Conservation (phyloP, 2,113 vertebrate species). For the Pangasianodon hypophthalmus region DNA sequence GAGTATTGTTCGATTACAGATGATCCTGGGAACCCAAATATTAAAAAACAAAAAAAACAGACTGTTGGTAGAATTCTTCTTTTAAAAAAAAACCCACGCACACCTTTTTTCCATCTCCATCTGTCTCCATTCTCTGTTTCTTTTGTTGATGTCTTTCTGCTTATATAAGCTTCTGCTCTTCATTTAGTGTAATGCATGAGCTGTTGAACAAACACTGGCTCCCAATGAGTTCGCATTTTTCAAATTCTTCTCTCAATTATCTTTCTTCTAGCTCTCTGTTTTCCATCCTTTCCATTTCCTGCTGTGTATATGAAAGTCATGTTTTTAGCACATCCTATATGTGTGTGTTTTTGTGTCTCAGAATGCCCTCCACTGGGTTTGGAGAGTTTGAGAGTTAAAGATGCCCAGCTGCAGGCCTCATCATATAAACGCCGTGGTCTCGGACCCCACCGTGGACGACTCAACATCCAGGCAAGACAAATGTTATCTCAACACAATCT, state of each 20-base stretch:
- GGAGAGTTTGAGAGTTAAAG: slow-evolving; percentile 87
- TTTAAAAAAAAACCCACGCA: background rate
- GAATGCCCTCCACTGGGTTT: slow-evolving; percentile 90
- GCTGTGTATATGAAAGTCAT: background rate
- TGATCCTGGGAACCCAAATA: background rate
- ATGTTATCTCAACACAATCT: background rate
- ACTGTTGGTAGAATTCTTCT: background rate
- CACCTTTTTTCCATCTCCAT: background rate
- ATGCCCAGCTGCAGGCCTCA: slow-evolving; percentile 86
- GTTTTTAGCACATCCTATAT: background rate
- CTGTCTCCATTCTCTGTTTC: background rate
- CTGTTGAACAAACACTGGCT: background rate
- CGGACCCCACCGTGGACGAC: slow-evolving; percentile 85
- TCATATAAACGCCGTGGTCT: slow-evolving; percentile 85
- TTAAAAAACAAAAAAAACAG: background rate
- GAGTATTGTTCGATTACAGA: background rate
- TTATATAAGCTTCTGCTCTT: background rate
- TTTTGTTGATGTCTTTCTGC: background rate
- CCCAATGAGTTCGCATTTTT: background rate
- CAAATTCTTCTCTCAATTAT: background rate
- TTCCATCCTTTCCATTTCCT: background rate
- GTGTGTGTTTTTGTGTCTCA: slow-evolving; percentile 57
- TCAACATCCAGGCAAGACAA: slow-evolving; percentile 86
- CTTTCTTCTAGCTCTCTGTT: background rate
- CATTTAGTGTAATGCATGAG: background rate